Base-by-base conservation (phyloP, 2,888 invertebrate genomes). In the Pyrrhia umbra region DNA sequence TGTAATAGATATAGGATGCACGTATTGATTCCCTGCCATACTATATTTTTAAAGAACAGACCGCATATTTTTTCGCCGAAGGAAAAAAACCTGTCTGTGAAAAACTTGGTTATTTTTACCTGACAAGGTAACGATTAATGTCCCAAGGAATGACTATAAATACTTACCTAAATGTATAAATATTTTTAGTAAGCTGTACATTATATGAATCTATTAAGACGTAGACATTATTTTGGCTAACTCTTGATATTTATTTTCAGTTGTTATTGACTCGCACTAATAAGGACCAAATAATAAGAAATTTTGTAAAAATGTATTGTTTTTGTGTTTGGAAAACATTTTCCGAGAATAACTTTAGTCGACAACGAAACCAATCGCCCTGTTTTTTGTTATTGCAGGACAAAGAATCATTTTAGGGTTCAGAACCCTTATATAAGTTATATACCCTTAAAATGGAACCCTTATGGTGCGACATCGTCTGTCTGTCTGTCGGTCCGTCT, bases 1-100 rank as follows among this genome's bases (percentile, higher is more conserved):
- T 84, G 83, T 85, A 87, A 86, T 68, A 66, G n/a, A n/a, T n/a
- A n/a, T n/a, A n/a, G n/a, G 68, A 34, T 23, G 47, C 51, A 10
- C 21, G 61, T 58, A 55, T 72, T 49, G 54, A 75, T 59, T 65
- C 51, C 47, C 37, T 45, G 23, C 15, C 34, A 58, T 21, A 47
- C 16, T 18, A 62, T 42, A 51, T 47, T 57, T 60, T 30, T 6
- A 18, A 30, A 68, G 20, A 34, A 27, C 8, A 6, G 15, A 10
- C 13, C 1, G 21, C 15, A 46, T 15, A 15, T 20, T 30, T 34
- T 9, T 1, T 8, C 9, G 4, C 9, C n/a, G 34, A n/a, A n/a
- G 4, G 5, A 34, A 34, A n/a, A n/a, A n/a, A 13, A 34, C 34
- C 13, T 13, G 13, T n/a, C 5, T 34, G n/a, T 34, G 9, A 10